These are phyloP conservation scores for Tenthredo distinguenda DNA, from an alignment of 2,888 invertebrate species.

Conservation along the genomic window DNA sequence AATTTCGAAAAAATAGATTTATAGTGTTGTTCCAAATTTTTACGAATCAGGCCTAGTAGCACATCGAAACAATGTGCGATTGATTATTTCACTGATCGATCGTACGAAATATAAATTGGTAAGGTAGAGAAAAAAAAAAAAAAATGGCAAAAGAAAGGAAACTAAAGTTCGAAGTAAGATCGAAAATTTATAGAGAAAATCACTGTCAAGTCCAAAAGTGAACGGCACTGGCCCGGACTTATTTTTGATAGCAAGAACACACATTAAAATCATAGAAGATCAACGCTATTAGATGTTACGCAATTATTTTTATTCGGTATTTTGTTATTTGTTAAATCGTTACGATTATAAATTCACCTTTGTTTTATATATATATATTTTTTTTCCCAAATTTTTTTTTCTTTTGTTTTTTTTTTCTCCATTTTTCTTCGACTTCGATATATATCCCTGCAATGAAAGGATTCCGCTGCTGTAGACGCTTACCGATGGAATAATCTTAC, in stretches of 20 bases:
- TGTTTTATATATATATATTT: slow-evolving; percentile 45
- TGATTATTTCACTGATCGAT: slow-evolving; percentile 9
- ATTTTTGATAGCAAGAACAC: slow-evolving; percentile 68
- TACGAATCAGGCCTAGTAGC: not conserved
- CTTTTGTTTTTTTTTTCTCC: not conserved
- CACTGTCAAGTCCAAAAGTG: slow-evolving; percentile 52
- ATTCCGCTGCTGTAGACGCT: slow-evolving; percentile 42
- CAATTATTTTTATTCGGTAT: slow-evolving; percentile 51
- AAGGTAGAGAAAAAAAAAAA: not conserved
- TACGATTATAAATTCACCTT: slow-evolving; percentile 47
- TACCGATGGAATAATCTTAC: not conserved
- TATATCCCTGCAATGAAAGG: not conserved
- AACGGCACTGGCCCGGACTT: slow-evolving; percentile 56
- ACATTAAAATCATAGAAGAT: slow-evolving; percentile 69
- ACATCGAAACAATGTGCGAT: not conserved
- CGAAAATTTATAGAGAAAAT: slow-evolving; percentile 47
- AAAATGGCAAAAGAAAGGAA: slow-evolving; percentile 30
- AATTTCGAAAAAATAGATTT: not conserved
- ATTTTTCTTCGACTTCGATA: slow-evolving; percentile 34
- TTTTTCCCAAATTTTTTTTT: slow-evolving; percentile 27
- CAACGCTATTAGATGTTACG: slow-evolving; percentile 62
- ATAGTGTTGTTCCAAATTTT: not conserved
- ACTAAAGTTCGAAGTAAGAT: not conserved
- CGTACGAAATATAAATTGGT: not conserved
- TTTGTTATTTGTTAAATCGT: slow-evolving; percentile 55